phyloP scores from a whole-genome alignment of 2,797 vertebrate species.

The Rhynchotus rufescens region DNA sequence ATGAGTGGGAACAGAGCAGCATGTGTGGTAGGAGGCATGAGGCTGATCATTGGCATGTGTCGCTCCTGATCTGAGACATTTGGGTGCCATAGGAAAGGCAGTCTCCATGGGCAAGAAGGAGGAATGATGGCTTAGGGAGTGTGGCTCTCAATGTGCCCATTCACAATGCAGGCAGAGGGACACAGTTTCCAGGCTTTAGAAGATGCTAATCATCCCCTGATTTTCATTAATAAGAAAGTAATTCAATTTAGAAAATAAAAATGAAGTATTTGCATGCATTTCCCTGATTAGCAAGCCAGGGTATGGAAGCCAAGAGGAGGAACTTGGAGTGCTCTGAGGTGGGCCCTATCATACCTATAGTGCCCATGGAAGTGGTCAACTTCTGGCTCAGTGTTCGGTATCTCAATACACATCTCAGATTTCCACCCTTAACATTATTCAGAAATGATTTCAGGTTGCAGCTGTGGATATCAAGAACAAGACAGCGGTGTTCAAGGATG shows the following conservation, averaged over 20 bases:
- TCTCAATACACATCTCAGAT: not conserved
- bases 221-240: not conserved
- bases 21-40: not conserved
- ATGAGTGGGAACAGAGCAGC: not conserved
- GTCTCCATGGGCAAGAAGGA: not conserved
- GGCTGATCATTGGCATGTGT: not conserved
- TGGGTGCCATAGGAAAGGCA: not conserved
- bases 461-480: conserved; percentile 91
- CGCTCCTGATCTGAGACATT: not conserved
- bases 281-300: not conserved
- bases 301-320: not conserved
- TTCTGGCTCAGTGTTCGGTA: not conserved
- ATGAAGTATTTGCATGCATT: not conserved
- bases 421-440: conserved; percentile 17
- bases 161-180: not conserved
- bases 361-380: not conserved
- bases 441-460: conserved; percentile 83
- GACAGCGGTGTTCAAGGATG: conserved; percentile 91
- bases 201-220: not conserved
- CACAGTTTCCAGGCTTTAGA: not conserved
- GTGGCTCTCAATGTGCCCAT: not conserved
- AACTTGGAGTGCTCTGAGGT: not conserved
- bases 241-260: not conserved
- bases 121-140: not conserved
- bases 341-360: not conserved